Percentiles rank a stretch among this genome's conserved stretches.
These are phyloP conservation scores for Centropus bengalensis DNA, from an alignment of 2,113 vertebrate species.

Conservation along the genomic window DNA sequence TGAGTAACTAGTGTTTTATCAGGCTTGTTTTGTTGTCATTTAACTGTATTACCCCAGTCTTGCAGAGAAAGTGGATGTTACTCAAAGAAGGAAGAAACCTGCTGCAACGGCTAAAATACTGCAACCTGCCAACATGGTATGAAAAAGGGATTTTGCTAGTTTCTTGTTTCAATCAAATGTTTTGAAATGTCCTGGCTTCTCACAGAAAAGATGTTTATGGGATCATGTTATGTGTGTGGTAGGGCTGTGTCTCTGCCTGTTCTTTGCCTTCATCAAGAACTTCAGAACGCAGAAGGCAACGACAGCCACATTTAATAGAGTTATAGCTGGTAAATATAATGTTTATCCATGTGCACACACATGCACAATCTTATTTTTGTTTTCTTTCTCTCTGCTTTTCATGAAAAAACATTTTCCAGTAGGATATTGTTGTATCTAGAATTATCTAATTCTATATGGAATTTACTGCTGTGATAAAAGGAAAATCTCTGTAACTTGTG, in stretches of 20 bases:
- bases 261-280: neutral
- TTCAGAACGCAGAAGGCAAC: neutral
- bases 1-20: neutral
- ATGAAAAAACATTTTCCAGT: neutral
- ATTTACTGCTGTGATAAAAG: neutral
- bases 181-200: neutral
- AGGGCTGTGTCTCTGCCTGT: neutral
- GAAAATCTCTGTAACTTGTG: neutral
- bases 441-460: neutral
- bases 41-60: neutral
- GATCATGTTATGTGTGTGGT: accelerated
- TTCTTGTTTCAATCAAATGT: neutral
- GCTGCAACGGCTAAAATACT: neutral
- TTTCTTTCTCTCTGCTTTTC: neutral
- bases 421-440: neutral
- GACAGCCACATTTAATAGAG: neutral
- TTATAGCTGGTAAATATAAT: neutral
- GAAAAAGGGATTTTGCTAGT: neutral
- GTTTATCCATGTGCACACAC: neutral
- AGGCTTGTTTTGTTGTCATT: neutral
- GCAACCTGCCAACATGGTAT: accelerated
- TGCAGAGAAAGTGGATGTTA: neutral
- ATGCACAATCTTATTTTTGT: neutral
- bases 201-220: neutral
- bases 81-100: neutral